Evolutionary conservation across 2,113 vertebrate species (phyloP), one percentile per base, ranked within the genome.

Genomic region (Spea bombifrons): DNA sequence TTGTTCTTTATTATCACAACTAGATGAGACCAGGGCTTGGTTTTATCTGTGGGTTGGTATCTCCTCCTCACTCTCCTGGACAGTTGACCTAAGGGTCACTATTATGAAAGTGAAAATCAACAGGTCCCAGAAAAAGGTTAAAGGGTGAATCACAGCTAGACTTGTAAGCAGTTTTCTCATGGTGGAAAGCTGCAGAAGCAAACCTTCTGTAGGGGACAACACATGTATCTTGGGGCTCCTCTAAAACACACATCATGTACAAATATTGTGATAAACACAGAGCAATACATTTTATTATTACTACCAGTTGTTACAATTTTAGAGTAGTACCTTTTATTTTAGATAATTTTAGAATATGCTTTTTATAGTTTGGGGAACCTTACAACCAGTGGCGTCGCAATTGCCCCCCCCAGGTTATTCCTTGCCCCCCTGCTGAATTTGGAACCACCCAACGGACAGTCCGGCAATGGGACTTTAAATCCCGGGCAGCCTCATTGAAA

Each of bases 31-130:
- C 74, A 67, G 49, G 47, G 59, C 66, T 71, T 57, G 16, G 71
- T 84, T 88, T 93, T 92, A 93, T 90, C 93, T 89, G 86, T 86
- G 68, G 86, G 91, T 93, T 94, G 91, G 92, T 91, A 93, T 86
- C 89, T 87, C 86, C 84, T 87, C 93, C 92, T 95, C 89, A 86
- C 90, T 91, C 90, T 88, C 73, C 91, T 90, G 89, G 93, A 91
- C 87, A 92, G 84, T 86, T 91, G 91, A 92, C 92, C 87, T 72
- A 0, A 86, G 90, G 93, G 96, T 94, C 94, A 92, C 82, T 80
- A 75, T 84, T 95, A 94, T 92, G 94, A 96, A 94, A 92, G 92
- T 84, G 88, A 86, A 83, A 85, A 94, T 93, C 94, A 94, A 88
- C 93, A 94, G 95, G 91, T 94, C 93, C 84, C 84, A 57, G 47